Evolutionary conservation across 2,888 invertebrate species (phyloP).

Genomic region (Dryobotodes eremita): DNA sequence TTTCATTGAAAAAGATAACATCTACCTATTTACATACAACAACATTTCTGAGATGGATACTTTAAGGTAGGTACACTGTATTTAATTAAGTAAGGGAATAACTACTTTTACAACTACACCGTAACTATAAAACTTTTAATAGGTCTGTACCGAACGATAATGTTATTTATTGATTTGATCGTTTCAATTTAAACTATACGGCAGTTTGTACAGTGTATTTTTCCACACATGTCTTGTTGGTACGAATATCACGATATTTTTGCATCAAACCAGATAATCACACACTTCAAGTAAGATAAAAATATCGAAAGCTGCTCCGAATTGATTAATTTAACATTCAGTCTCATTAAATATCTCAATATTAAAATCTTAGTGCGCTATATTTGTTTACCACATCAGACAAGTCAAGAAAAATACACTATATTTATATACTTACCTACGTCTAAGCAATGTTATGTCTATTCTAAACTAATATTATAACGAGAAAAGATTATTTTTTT

Average conservation of each 20-base stretch:
- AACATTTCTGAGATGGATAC: not conserved
- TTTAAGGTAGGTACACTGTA: not conserved
- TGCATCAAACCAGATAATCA: not conserved
- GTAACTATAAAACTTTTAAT: conserved; percentile 13
- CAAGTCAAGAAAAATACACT: not conserved
- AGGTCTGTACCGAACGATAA: not conserved
- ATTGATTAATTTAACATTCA: not conserved
- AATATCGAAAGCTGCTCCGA: not conserved
- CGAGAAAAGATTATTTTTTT: no score
- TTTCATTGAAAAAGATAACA: no score
- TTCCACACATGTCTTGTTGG: not conserved
- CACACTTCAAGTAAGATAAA: no score
- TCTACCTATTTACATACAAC: not conserved
- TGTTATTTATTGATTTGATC: conserved; percentile 21
- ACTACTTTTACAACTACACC: not conserved
- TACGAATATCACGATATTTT: not conserved
- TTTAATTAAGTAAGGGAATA: not conserved
- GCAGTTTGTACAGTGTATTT: not conserved
- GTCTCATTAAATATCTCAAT: not conserved
- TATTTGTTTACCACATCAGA: conserved; percentile 1
- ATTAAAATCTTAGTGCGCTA: not conserved
- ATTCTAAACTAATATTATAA: no score
- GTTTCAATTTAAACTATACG: not conserved
- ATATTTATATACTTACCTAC: not conserved
- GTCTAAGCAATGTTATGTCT: not conserved